phyloP scores from a whole-genome alignment of 1,140 invertebrate species.

The Cotesia typhae region DNA sequence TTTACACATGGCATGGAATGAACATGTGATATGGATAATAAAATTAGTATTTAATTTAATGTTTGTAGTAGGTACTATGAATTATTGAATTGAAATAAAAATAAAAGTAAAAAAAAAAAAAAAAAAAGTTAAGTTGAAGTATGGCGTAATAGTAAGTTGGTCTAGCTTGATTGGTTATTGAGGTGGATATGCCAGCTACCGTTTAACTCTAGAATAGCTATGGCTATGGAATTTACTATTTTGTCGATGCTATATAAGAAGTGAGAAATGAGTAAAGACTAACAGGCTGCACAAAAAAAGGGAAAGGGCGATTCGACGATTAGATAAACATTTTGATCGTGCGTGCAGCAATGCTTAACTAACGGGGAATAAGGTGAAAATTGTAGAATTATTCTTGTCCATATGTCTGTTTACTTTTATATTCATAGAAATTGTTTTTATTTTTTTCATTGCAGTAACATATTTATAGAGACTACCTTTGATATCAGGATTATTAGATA shows the following conservation, averaged over 20 bases:
- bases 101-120: conserved; percentile 4
- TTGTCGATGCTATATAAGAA: conserved; percentile 46
- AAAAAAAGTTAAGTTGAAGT: conserved; percentile 52
- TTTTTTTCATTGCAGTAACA: neutral
- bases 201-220: conserved; percentile 49
- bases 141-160: conserved; percentile 57
- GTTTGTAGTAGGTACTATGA: neutral
- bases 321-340: conserved; percentile 55
- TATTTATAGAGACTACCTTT: too few relatives aligned
- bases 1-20: too few relatives aligned
- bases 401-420: too few relatives aligned
- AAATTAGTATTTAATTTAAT: too few relatives aligned
- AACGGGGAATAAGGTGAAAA: neutral
- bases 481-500: conserved; percentile 12
- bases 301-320: conserved; percentile 57
- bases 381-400: too few relatives aligned
- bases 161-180: conserved; percentile 61
- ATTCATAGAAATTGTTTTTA: neutral
- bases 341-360: conserved; percentile 25
- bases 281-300: conserved; percentile 48
- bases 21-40: too few relatives aligned
- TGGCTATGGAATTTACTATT: conserved; percentile 61
- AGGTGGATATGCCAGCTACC: conserved; percentile 54
- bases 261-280: conserved; percentile 36
- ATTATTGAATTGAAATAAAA: neutral